Conservation (phyloP, 1,140 invertebrate species). For the Lethrus apterus region DNA sequence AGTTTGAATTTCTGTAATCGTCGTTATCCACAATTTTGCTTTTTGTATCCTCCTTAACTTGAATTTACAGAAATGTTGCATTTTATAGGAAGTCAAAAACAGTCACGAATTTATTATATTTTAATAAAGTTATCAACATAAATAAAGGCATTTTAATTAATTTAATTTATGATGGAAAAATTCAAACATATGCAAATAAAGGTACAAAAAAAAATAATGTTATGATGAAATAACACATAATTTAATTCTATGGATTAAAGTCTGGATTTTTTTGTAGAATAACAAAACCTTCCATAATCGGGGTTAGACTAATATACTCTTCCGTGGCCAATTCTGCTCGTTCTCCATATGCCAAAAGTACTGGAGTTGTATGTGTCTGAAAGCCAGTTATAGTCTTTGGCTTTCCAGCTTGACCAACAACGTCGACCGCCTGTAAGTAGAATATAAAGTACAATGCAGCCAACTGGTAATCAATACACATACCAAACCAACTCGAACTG, state of each 20-base stretch:
- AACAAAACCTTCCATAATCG: slow-evolving; percentile 98
- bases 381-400: slow-evolving; percentile 99
- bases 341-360: slow-evolving; percentile 93
- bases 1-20: too few relatives aligned
- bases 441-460: neutral
- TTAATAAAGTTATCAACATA: too few relatives aligned
- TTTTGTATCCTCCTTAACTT: too few relatives aligned
- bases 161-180: too few relatives aligned
- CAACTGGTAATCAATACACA: slow-evolving; percentile 21
- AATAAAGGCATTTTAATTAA: too few relatives aligned
- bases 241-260: slow-evolving; percentile 41
- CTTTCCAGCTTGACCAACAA: slow-evolving; percentile 98
- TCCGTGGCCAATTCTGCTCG: slow-evolving; percentile 97
- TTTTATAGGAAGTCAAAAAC: too few relatives aligned
- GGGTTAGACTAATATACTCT: slow-evolving; percentile 91
- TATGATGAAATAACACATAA: too few relatives aligned
- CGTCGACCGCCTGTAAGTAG: slow-evolving; percentile 81
- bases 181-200: too few relatives aligned
- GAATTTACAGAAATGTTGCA: too few relatives aligned
- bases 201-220: too few relatives aligned
- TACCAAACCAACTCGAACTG: slow-evolving; percentile 93
- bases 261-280: slow-evolving; percentile 93
- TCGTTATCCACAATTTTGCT: too few relatives aligned
- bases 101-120: too few relatives aligned
- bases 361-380: slow-evolving; percentile 98